phyloP scores from a whole-genome alignment of 2,888 invertebrate genomes.

The Drosophila fungiperda region DNA sequence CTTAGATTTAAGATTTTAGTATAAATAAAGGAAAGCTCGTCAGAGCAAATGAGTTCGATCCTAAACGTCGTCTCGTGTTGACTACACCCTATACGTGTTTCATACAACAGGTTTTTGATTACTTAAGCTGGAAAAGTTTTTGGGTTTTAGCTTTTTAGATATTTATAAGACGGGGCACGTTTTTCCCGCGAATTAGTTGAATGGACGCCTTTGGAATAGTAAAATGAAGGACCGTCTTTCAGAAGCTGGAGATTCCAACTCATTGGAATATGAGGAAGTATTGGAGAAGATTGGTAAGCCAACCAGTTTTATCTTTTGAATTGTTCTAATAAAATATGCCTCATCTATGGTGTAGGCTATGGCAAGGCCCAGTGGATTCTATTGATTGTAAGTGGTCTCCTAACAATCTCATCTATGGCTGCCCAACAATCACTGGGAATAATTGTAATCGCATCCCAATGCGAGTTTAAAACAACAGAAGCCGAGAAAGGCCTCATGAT shows the following conservation, averaged over 20 bases:
- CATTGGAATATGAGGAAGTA: constrained; percentile 73
- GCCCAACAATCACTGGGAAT: constrained; percentile 78
- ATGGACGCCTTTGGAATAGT: constrained; percentile 24
- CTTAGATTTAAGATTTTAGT: too few species aligned
- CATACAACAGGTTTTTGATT: constrained; percentile 58
- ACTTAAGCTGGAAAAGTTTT: constrained; percentile 21
- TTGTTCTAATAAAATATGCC: not conserved
- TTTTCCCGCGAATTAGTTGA: constrained; percentile 43
- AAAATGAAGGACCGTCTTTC: constrained; percentile 63
- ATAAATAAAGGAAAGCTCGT: too few species aligned
- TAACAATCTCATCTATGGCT: constrained; percentile 78
- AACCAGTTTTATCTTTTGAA: not conserved
- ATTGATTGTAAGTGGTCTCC: constrained; percentile 74
- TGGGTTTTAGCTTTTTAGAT: constrained; percentile 29
- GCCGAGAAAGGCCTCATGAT: constrained; percentile 81
- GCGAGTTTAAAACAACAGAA: constrained; percentile 78
- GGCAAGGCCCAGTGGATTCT: constrained; percentile 81
- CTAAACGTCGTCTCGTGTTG: too few species aligned
- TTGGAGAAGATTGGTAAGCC: constrained; percentile 70
- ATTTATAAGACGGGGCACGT: constrained; percentile 58
- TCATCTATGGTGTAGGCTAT: constrained; percentile 63
- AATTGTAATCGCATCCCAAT: constrained; percentile 79
- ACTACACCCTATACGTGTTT: too few species aligned
- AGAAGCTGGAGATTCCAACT: constrained; percentile 25
- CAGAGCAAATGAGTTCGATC: too few species aligned